Base-by-base conservation (phyloP, 2,888 invertebrate genomes). In the Gasteruption jaculator region DNA sequence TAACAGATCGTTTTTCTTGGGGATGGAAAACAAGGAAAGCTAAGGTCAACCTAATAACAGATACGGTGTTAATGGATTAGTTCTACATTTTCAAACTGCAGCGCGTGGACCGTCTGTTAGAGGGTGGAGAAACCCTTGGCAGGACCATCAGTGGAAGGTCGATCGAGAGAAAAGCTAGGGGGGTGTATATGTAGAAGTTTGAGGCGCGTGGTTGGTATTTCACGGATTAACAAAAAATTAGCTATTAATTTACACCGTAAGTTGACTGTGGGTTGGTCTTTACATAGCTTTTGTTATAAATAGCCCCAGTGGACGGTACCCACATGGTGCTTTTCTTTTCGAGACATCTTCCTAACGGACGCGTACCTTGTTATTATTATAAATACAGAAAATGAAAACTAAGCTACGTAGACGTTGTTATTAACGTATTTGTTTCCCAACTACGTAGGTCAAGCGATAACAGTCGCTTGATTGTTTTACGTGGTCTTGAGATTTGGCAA, bases 201-300 rank as follows among this genome's bases (percentile, higher is more conserved):
- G 40, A 45, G 57, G 53, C 59, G 57, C 62, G 59, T 58, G 61
- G 57, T 57, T 53, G 44, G 56, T 45, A 58, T 63, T 64, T 64
- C 63, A 64, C 58, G 63, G 60, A 58, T 58, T 57, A 57, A 59
- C 61, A 49, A 63, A 57, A 58, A 63, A 63, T 63, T 57, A 59
- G 55, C 52, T 54, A 61, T 61, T 59, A 60, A 61, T 61, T 61
- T 59, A 60, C 60, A 45, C 56, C 54, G 40, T n/a, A 4, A 29
- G 44, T 20, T 25, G 41, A 38, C 19, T 16, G 41, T 44, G 45
- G 49, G 46, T 41, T 43, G 41, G 32, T 37, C 39, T 30, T 38
- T 7, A 8, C 19, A 10, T 15, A 11, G 4, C 35, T n/a, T n/a
- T n/a, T n/a, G 41, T 52, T 50, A 56, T 46, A 42, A 49, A 56